Base-by-base conservation (phyloP, 2,888 invertebrate species). In the Leptinotarsa rubiginosa region DNA sequence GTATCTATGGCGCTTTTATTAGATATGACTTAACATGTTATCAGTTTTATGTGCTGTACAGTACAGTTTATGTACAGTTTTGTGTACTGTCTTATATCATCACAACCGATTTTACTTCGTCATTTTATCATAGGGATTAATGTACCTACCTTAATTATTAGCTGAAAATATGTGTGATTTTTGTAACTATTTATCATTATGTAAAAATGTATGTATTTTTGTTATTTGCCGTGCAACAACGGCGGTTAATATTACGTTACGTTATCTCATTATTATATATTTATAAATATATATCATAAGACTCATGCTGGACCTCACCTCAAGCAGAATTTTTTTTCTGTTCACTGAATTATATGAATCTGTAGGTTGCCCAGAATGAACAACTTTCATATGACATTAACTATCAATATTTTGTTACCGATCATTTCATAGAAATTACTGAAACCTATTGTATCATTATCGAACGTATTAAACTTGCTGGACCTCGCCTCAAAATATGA, bases 131-230 rank as follows among this genome's bases (percentile, higher is more conserved):
- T 84, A 83, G 83, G 84, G 83, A 84, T 85, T 85, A 86, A 84
- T 81, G 86, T 88, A 87, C 87, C 86, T 87, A 41, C 41, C 41
- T 87, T 85, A 85, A 85, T 84, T 85, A 79, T 83, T 86, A 87
- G 84, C 84, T 86, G 86, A 85, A 87, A 86, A 79, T 80, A 85
- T 85, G 88, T 88, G 88, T 87, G 87, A 87, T 88, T 87, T 85
- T 84, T 84, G 81, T 83, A 84, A 85, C 83, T 86, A 85, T 85
- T 86, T 86, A 84, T 85, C 82, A 31, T 86, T 86, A 86, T 87
- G 85, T 87, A 87, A 85, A 81, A 86, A 84, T 85, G 84, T 85
- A 85, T 86, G 84, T 86, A 86, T 83, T 87, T 87, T 87, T 86
- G 85, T 86, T 86, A 86, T 83, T 83, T 80, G 80, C 81, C 81